Evolutionary conservation across 2,113 vertebrate genomes (phyloP).

Genomic region (Corydoras sp.): DNA sequence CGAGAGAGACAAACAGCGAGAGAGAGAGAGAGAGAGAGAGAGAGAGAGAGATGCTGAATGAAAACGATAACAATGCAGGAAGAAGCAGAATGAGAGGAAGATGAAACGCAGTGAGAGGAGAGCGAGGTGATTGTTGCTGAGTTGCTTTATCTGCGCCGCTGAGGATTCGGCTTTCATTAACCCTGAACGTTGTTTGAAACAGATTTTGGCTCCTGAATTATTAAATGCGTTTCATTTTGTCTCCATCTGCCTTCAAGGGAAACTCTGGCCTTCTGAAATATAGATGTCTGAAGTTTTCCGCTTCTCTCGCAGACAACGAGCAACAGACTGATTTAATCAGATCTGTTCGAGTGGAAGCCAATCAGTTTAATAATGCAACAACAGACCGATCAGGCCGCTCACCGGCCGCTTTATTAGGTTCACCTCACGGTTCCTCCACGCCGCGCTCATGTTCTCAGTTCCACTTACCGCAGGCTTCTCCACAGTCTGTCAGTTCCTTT

Average conservation of each 20-base stretch:
- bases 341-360: too few species aligned
- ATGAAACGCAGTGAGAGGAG: too few species aligned
- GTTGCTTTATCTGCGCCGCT: background rate
- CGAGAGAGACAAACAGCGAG: too few species aligned
- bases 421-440: too few species aligned
- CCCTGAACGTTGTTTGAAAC: constrained; percentile 23
- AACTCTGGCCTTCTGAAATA: constrained; percentile 49
- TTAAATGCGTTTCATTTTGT: constrained; percentile 48
- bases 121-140: background rate
- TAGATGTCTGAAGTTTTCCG: constrained; percentile 32
- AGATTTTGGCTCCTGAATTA: constrained; percentile 45
- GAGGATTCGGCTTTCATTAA: constrained; percentile 2
- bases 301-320: background rate
- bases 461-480: too few species aligned
- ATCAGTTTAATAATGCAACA: too few species aligned
- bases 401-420: too few species aligned
- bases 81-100: background rate
- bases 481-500: too few species aligned
- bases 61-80: background rate
- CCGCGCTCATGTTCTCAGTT: too few species aligned
- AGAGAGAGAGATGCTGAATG: too few species aligned
- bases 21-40: too few species aligned
- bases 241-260: constrained; percentile 40
- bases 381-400: too few species aligned
- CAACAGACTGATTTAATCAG: background rate